phyloP scores from a whole-genome alignment of 2,113 vertebrate genomes.

The Laterallus jamaicensis region DNA sequence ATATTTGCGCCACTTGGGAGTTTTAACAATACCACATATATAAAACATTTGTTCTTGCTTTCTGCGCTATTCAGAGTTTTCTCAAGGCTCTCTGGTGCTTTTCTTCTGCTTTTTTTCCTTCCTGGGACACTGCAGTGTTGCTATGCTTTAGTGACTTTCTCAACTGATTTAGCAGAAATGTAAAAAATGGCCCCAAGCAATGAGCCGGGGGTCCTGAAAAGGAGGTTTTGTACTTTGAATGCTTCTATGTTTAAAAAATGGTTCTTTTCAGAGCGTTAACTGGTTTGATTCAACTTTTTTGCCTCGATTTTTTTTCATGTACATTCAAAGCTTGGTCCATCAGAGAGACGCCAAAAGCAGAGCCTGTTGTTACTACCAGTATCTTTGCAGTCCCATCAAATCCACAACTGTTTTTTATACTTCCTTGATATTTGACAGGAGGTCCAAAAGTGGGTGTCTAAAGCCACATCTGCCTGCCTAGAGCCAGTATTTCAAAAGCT shows the following conservation, averaged over 20 bases:
- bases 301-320: neutral
- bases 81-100: neutral
- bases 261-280: neutral
- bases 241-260: neutral
- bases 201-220: slow-evolving; percentile 21
- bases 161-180: neutral
- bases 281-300: neutral
- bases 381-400: neutral
- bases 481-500: neutral
- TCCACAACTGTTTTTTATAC: neutral
- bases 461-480: neutral
- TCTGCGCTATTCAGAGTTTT: slow-evolving; percentile 40
- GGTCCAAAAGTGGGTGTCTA: neutral
- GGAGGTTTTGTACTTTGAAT: slow-evolving; percentile 11
- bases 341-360: neutral
- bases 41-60: slow-evolving; percentile 56
- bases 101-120: neutral
- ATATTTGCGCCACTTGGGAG: slow-evolving; percentile 23
- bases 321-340: neutral
- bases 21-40: slow-evolving; percentile 58
- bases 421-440: neutral
- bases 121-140: neutral
- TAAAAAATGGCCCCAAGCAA: neutral
- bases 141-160: slow-evolving; percentile 29
- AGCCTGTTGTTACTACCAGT: neutral